phyloP scores from a whole-genome alignment of 2,888 invertebrate genomes.

The Volucella inanis region DNA sequence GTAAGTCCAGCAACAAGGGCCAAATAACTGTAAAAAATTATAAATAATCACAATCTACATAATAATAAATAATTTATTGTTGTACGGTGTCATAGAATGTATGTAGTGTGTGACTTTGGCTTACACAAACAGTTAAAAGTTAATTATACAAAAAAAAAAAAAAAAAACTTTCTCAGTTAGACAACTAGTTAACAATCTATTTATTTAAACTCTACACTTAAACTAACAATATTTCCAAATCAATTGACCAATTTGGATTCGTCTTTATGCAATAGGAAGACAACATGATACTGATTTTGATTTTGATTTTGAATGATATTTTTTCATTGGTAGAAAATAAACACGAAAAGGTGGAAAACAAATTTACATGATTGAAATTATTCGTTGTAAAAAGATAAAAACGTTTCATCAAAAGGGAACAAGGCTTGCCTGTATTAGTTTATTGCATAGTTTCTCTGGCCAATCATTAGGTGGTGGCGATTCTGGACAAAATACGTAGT shows the following conservation, averaged over 20 bases:
- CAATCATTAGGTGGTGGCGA: conserved; percentile 97
- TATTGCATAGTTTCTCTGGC: conserved; percentile 96
- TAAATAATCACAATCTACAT: conserved; percentile 57
- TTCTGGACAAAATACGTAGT: conserved; percentile 99
- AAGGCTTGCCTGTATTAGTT: conserved; percentile 93
- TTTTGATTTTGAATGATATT: conserved; percentile 15
- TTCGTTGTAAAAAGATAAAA: conserved; percentile 23
- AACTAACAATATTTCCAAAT: conserved; percentile 49
- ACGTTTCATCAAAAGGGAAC: conserved; percentile 59
- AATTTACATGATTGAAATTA: conserved; percentile 48
- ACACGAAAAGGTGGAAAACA: conserved; percentile 44
- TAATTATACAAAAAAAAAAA: neutral
- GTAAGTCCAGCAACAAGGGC: conserved; percentile 92
- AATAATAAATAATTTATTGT: conserved; percentile 34
- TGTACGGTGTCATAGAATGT: conserved; percentile 3
- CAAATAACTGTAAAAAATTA: conserved; percentile 87
- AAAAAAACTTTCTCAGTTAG: neutral
- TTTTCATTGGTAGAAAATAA: conserved; percentile 47
- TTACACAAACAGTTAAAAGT: conserved; percentile 40
- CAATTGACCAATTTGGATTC: conserved; percentile 47
- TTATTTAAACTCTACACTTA: conserved; percentile 40
- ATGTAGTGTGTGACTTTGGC: conserved; percentile 30
- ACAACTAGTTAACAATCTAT: conserved; percentile 34
- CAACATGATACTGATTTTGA: conserved; percentile 20
- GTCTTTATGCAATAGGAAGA: conserved; percentile 23